A percentile compares a stretch with the other conserved stretches of the same genome.
Conservation (phyloP, 2,797 vertebrate species). For the Acanthiza pusilla region DNA sequence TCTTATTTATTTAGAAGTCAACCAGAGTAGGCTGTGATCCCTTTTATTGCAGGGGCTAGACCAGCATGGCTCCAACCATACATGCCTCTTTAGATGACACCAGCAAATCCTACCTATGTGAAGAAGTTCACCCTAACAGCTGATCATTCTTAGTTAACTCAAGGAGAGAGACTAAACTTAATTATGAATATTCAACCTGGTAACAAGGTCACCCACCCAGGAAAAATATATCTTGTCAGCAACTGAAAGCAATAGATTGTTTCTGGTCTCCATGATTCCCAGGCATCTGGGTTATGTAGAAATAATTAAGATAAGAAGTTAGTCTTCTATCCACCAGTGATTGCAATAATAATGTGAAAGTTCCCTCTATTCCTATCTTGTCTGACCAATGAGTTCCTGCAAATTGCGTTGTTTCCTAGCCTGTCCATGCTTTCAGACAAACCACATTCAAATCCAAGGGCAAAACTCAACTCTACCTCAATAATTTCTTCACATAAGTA, state of each 20-base stretch:
- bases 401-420: neutral
- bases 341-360: neutral
- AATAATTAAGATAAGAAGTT: neutral
- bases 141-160: neutral
- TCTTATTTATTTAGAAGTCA: neutral
- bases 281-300: neutral
- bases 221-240: neutral
- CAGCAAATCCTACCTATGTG: neutral
- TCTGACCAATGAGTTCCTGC: neutral
- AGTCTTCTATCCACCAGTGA: neutral
- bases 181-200: neutral
- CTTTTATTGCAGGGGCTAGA: neutral
- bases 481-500: neutral
- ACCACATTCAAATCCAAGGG: neutral
- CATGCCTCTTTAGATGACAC: neutral
- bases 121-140: neutral
- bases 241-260: neutral
- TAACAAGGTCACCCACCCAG: neutral
- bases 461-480: neutral
- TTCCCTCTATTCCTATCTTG: neutral
- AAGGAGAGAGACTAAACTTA: neutral
- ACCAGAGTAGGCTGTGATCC: rapidly evolving
- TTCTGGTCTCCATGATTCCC: neutral
- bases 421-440: neutral
- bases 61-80: neutral